phyloP scores from a whole-genome alignment of 2,888 invertebrate species.

The Papilio elwesi region DNA sequence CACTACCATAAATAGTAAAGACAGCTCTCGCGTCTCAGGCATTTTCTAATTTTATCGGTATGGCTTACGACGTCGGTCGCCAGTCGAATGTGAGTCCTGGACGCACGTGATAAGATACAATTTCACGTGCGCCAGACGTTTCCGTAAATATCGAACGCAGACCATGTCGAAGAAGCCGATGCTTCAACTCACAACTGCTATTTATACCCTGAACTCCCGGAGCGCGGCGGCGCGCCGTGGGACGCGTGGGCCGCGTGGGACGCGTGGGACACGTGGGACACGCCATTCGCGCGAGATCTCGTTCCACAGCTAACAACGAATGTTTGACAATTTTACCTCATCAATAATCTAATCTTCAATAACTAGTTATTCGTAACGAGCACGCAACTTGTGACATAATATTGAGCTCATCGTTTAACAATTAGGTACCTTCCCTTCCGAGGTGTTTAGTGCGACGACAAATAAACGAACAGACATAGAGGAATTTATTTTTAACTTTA shows the following conservation, averaged over 20 bases:
- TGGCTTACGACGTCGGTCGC: slow-evolving; percentile 50
- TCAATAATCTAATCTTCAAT: neutral
- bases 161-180: slow-evolving; percentile 54
- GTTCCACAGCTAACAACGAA: slow-evolving; percentile 16
- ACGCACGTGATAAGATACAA: slow-evolving; percentile 47
- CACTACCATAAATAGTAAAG: slow-evolving; percentile 83
- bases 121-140: slow-evolving; percentile 54
- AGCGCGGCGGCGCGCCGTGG: slow-evolving; percentile 40
- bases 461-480: slow-evolving; percentile 20
- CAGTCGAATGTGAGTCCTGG: slow-evolving; percentile 51
- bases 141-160: slow-evolving; percentile 60
- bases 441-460: slow-evolving; percentile 14
- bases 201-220: slow-evolving; percentile 55
- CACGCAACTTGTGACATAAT: slow-evolving; percentile 29
- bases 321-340: slow-evolving; percentile 3
- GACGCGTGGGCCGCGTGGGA: slow-evolving; percentile 2
- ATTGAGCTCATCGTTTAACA: slow-evolving; percentile 13
- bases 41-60: slow-evolving; percentile 75
- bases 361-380: neutral
- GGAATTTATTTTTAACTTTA: slow-evolving; percentile 27
- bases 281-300: neutral
- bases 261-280: neutral
- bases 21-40: slow-evolving; percentile 68
- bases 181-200: slow-evolving; percentile 59
- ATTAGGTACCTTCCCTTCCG: neutral